Evolutionary conservation across 1,140 invertebrate genomes (phyloP), one percentile per base, ranked within the genome.

Genomic region (Lordiphosa collinella): DNA sequence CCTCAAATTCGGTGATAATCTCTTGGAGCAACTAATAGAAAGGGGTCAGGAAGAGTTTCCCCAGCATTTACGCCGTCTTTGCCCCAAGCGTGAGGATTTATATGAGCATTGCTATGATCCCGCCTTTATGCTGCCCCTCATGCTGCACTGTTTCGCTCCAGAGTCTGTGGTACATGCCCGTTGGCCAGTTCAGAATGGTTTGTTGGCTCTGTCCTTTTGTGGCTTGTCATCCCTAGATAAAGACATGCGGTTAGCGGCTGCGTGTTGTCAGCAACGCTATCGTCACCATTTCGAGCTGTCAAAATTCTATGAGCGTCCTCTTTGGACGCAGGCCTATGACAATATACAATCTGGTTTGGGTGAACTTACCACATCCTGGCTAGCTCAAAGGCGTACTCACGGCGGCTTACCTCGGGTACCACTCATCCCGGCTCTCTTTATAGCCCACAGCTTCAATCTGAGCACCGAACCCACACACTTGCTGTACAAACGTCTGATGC

Each of bases 41-140:
- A 32, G 51, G 7, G 86, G 76, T 6, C 11, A 32, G 4, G n/a
- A 7, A 0, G 46, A 75, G 9, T 84, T 80, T 18, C 7, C 43
- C 0, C 52, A 70, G 46, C 53, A 75, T 0, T 25, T 87, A 16
- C 54, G 87, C 6, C 71, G 71, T 0, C 37, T 87, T 5, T 89
- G 84, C 10, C 79, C 84, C 5, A 87, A 78, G 25, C 68, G 78
- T 4, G 67, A 84, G 3, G 59, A 55, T 4, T n/a, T 82, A 3
- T 87, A 67, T 43, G 76, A 87, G 13, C 72, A 87, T 10, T 80
- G 93, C 31, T 95, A 95, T 64, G 94, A 95, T 89, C 92, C 94
- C 5, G 91, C 92, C 29, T 95, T 94, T 78, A 90, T 94, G 59
- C 84, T 95, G 40, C 93, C 93, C 3, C 72, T 94, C 4, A 91